A percentile compares a stretch with the other conserved stretches of the same genome.
Evolutionary conservation across 2,888 invertebrate genomes (phyloP).

Genomic region (Folsomia candida): DNA sequence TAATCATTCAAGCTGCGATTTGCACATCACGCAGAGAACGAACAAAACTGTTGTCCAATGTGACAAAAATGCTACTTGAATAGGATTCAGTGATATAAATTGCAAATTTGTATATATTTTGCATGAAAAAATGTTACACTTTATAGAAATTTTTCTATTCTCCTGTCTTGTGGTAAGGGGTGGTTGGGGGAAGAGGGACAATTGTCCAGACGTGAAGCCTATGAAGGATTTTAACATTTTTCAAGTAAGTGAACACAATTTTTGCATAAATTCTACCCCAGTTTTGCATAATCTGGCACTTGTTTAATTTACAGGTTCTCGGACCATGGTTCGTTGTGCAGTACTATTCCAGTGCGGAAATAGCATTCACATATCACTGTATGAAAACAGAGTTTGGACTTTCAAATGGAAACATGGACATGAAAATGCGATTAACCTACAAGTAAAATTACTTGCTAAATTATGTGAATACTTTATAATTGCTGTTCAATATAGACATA

Average conservation of each 20-base stretch:
- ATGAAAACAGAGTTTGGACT: slow-evolving; percentile 68
- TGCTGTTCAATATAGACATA: neutral
- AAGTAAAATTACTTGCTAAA: slow-evolving; percentile 54
- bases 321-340: slow-evolving; percentile 83
- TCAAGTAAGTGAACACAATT: slow-evolving; percentile 58
- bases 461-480: neutral
- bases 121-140: no score
- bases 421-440: slow-evolving; percentile 86
- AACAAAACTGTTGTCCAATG: no score
- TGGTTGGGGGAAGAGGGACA: slow-evolving; percentile 12
- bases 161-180: no score
- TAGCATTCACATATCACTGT: slow-evolving; percentile 78
- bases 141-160: no score
- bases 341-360: slow-evolving; percentile 85
- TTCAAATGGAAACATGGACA: slow-evolving; percentile 59
- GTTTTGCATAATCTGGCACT: neutral
- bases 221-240: slow-evolving; percentile 75
- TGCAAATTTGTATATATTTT: no score
- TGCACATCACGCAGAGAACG: no score
- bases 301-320: slow-evolving; percentile 66
- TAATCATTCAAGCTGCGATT: no score
- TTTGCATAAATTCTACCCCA: neutral
- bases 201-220: slow-evolving; percentile 75
- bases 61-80: no score
- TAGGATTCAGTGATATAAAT: no score